These are phyloP conservation scores for Oreochromis grahami DNA, from an alignment of 2,797 vertebrate species.

Conservation along the genomic window DNA sequence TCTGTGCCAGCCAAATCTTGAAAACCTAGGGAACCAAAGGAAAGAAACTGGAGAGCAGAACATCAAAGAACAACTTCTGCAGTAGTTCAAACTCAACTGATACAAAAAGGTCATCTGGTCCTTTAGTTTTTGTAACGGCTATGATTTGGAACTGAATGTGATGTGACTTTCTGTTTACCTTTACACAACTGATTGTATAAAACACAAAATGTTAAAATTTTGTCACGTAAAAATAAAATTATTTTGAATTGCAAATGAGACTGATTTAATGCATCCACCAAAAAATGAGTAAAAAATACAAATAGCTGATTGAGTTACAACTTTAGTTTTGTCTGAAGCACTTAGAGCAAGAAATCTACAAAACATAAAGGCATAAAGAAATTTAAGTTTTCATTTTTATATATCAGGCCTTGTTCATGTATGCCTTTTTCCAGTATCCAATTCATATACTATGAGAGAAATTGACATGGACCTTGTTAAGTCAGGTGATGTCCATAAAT, in stretches of 20 bases:
- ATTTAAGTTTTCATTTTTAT: background rate
- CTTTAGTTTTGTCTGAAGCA: background rate
- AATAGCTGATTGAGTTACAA: background rate
- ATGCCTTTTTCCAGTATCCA: background rate
- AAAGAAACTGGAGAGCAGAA: conserved; percentile 15
- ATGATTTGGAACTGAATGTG: background rate
- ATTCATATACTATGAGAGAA: background rate
- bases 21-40: background rate
- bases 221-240: background rate
- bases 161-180: background rate
- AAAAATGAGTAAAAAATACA: background rate
- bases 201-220: background rate
- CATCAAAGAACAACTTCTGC: background rate
- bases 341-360: background rate
- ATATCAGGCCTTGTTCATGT: background rate
- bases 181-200: background rate
- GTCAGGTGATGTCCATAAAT: background rate
- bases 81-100: background rate
- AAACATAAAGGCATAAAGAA: background rate
- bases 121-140: background rate
- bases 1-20: conserved; percentile 36
- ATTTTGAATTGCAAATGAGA: background rate
- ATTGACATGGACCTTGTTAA: background rate
- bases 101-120: background rate
- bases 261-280: background rate